Conservation (phyloP, 2,113 vertebrate genomes). For the Dicrurus megarhynchus region DNA sequence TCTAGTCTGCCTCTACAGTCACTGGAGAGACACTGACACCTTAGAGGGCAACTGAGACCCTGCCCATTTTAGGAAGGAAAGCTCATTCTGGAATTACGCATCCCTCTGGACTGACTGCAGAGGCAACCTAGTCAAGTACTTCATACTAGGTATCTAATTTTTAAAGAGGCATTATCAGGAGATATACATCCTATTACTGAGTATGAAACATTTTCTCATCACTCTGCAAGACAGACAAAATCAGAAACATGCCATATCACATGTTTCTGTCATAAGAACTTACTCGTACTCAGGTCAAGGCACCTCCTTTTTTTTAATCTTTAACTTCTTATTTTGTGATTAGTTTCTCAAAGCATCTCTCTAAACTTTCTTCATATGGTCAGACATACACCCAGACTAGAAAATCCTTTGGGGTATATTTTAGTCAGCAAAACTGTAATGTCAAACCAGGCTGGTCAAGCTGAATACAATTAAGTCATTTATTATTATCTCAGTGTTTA, state of each 20-base stretch:
- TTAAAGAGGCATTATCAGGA: neutral
- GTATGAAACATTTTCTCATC: neutral
- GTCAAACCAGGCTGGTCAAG: neutral
- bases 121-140: neutral
- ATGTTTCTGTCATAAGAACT: neutral
- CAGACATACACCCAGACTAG: neutral
- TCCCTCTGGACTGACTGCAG: neutral
- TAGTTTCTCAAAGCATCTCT: neutral
- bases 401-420: neutral
- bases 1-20: neutral
- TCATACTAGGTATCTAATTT: neutral
- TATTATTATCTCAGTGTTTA: neutral
- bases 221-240: neutral
- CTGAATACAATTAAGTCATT: neutral
- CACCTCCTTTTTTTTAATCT: neutral
- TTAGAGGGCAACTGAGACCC: neutral
- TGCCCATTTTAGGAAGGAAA: neutral
- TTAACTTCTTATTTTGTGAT: neutral
- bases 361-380: neutral
- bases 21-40: neutral
- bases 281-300: neutral
- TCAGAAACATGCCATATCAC: neutral
- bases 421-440: neutral
- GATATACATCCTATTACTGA: neutral
- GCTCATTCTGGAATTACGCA: neutral